phyloP scores from a whole-genome alignment of 1,140 invertebrate species.

The Drosophila pandora region DNA sequence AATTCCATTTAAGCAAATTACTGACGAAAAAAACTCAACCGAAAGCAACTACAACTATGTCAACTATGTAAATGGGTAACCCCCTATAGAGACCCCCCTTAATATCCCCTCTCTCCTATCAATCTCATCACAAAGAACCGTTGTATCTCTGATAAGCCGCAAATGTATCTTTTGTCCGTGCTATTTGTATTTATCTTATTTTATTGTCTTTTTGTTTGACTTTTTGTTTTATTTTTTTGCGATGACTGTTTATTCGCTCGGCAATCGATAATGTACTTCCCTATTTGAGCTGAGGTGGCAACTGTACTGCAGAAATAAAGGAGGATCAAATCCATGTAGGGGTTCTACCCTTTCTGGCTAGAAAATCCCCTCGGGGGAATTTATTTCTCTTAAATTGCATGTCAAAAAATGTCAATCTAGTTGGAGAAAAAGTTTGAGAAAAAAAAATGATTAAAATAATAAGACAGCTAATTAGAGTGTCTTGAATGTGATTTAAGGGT shows the following conservation, averaged over 20 bases:
- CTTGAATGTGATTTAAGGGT: neutral
- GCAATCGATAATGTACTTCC: conserved; percentile 38
- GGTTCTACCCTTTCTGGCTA: conserved; percentile 3
- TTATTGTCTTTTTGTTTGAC: conserved; percentile 11
- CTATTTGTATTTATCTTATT: conserved; percentile 42
- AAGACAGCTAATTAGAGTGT: neutral
- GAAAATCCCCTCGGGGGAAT: conserved; percentile 18
- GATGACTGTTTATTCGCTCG: conserved; percentile 16
- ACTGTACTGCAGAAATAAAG: conserved; percentile 11
- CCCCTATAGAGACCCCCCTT: neutral
- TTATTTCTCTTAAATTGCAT: conserved; percentile 5
- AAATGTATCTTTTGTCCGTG: conserved; percentile 45
- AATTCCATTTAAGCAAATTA: conserved; percentile 63
- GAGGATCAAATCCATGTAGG: conserved; percentile 2
- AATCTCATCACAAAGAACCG: conserved; percentile 3
- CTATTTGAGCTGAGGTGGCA: conserved; percentile 20
- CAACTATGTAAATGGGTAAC: conserved; percentile 37
- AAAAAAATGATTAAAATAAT: neutral
- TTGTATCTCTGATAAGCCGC: conserved; percentile 37
- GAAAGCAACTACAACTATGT: conserved; percentile 18
- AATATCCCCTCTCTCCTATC: neutral
- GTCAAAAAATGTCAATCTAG: neutral
- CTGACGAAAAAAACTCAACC: conserved; percentile 25
- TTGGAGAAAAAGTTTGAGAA: too few species aligned
- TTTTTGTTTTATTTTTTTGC: conserved; percentile 19